phyloP scores from a whole-genome alignment of 2,888 invertebrate species.

The Luperina testacea region DNA sequence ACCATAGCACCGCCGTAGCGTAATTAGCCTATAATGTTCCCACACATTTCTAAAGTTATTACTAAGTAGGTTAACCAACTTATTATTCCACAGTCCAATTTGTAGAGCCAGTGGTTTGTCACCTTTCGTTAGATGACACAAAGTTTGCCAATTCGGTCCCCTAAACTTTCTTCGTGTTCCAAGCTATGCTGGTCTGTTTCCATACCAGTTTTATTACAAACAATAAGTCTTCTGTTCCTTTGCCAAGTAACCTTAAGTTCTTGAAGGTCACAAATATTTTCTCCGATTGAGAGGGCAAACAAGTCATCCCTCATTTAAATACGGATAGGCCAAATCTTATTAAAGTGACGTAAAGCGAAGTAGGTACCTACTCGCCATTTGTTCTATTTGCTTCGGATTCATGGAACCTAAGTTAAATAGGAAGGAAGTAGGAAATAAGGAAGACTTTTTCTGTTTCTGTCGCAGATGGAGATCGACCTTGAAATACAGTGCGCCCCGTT shows the following conservation, averaged over 20 bases:
- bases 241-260: conserved; percentile 56
- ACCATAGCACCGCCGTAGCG: not conserved
- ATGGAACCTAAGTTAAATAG: not conserved
- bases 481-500: not conserved
- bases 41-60: too few relatives aligned
- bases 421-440: not conserved
- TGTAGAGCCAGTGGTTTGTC: not conserved
- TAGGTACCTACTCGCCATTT: not conserved
- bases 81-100: not conserved
- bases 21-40: not conserved
- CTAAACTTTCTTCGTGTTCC: conserved; percentile 21
- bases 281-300: conserved; percentile 35
- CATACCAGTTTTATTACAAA: conserved; percentile 22
- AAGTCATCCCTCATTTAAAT: conserved; percentile 44
- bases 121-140: conserved; percentile 4
- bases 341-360: not conserved
- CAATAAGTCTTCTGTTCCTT: conserved; percentile 47
- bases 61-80: not conserved
- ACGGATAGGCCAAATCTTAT: conserved; percentile 18
- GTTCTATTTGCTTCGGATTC: not conserved
- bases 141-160: conserved; percentile 15
- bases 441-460: not conserved
- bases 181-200: conserved; percentile 35
- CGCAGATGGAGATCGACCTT: not conserved
- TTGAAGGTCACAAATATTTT: conserved; percentile 62